Percentiles rank a stretch among this genome's conserved stretches.
Conservation (phyloP, 1,140 invertebrate species). For the Conus ventricosus region DNA sequence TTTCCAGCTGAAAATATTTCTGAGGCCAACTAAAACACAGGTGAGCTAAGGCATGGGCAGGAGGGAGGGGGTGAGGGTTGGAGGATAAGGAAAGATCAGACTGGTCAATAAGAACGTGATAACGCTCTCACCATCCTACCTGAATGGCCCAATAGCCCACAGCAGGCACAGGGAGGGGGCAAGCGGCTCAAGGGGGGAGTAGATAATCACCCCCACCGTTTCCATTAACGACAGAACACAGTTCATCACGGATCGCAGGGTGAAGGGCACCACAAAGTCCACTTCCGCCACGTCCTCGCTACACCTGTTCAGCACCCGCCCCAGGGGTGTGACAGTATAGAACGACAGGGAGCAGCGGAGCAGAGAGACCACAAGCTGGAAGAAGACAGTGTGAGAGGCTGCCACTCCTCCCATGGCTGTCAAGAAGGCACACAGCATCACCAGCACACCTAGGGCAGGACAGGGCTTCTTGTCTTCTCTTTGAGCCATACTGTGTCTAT, state of each 20-base stretch:
- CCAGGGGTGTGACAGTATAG: constrained; percentile 87
- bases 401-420: constrained; percentile 68
- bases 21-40: too few relatives aligned
- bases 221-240: constrained; percentile 84
- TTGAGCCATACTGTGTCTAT: not conserved
- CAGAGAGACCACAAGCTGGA: constrained; percentile 74
- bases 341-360: constrained; percentile 82
- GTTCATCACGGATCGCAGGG: constrained; percentile 74
- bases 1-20: too few relatives aligned
- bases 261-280: constrained; percentile 76
- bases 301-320: constrained; percentile 86
- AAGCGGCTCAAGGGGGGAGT: constrained; percentile 88
- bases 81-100: not conserved
- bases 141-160: constrained; percentile 91
- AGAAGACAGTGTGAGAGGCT: constrained; percentile 69
- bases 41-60: too few relatives aligned
- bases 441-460: constrained; percentile 62
- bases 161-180: constrained; percentile 88
- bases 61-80: not conserved
- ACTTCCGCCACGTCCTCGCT: constrained; percentile 76
- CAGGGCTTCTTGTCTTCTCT: not conserved
- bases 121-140: constrained; percentile 76
- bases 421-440: constrained; percentile 59
- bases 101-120: not conserved
- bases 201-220: constrained; percentile 90